A percentile compares a stretch with the other conserved stretches of the same genome.
phyloP scores from a whole-genome alignment of 2,797 vertebrate genomes.

The Artibeus jamaicensis region DNA sequence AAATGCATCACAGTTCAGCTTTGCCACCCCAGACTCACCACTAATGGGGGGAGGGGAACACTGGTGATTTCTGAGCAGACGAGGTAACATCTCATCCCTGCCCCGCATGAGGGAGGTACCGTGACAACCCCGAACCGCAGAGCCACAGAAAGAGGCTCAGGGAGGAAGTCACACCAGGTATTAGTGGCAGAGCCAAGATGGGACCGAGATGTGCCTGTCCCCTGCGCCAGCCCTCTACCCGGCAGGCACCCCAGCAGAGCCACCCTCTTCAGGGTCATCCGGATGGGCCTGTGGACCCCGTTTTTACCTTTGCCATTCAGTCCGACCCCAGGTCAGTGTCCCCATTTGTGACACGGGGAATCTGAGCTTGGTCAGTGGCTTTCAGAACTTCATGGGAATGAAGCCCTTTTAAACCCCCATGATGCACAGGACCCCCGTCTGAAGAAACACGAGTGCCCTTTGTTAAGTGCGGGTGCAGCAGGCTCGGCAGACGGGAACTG shows the following conservation, averaged over 20 bases:
- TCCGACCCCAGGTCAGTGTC: not conserved
- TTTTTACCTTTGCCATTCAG: accelerated
- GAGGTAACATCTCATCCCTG: not conserved
- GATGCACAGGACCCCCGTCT: not conserved
- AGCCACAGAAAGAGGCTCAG: not conserved
- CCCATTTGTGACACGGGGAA: not conserved
- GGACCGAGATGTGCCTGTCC: accelerated
- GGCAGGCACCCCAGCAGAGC: not conserved
- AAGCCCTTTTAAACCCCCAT: not conserved
- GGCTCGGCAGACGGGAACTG: accelerated
- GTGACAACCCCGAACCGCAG: not conserved
- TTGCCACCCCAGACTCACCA: not conserved
- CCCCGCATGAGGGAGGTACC: accelerated
- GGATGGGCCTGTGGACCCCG: not conserved
- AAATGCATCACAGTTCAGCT: not conserved
- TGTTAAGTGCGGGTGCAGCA: accelerated
- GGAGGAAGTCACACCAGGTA: not conserved
- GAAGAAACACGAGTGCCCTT: not conserved
- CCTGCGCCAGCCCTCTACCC: accelerated
- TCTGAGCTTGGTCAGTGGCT: not conserved
- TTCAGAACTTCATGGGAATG: not conserved
- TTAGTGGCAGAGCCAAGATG: not conserved
- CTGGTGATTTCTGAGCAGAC: not conserved
- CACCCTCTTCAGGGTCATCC: accelerated
- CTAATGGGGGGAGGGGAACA: accelerated